phyloP scores from a whole-genome alignment of 2,113 vertebrate genomes.

The Boleophthalmus pectinirostris region DNA sequence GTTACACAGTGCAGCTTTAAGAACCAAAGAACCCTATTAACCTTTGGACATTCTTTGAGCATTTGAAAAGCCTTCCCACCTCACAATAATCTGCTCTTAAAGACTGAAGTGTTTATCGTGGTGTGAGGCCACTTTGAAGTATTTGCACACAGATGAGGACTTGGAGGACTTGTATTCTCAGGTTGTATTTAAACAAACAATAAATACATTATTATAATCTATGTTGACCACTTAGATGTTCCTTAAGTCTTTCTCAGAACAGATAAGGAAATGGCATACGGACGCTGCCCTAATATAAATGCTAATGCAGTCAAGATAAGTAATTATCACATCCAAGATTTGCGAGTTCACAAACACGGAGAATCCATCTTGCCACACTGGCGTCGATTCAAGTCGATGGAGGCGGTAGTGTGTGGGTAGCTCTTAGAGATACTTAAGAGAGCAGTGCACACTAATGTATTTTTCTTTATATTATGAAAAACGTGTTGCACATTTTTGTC shows the following conservation, averaged over 20 bases:
- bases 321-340: not conserved
- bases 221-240: not conserved
- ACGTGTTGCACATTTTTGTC: no score
- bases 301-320: conserved; percentile 3
- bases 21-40: conserved; percentile 51
- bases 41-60: conserved; percentile 49
- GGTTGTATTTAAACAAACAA: not conserved
- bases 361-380: not conserved
- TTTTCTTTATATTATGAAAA: no score
- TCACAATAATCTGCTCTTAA: conserved; percentile 35
- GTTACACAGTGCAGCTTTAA: no score
- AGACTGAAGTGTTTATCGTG: conserved; percentile 39
- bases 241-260: not conserved
- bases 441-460: no score
- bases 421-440: no score
- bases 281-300: not conserved
- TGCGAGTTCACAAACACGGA: not conserved
- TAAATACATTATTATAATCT: not conserved
- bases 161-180: conserved; percentile 9
- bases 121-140: conserved; percentile 34
- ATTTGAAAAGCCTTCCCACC: conserved; percentile 8
- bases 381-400: not conserved
- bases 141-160: conserved; percentile 44
- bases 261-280: not conserved
- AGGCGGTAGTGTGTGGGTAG: not conserved